Base-by-base conservation (phyloP, 2,888 invertebrate species). In the Caradrina kadenii region DNA sequence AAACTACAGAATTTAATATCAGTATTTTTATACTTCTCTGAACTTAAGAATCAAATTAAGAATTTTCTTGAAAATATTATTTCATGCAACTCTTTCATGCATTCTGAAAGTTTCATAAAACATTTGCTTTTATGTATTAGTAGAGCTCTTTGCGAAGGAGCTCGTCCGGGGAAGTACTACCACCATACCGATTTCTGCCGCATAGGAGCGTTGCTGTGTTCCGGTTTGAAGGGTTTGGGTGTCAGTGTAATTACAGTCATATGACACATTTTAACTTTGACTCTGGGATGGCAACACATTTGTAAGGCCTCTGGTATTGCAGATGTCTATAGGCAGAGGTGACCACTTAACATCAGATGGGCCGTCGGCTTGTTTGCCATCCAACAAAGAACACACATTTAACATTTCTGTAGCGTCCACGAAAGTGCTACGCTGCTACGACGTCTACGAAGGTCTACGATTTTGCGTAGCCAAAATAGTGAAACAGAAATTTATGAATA, bases 401-500 rank as follows among this genome's bases (percentile, higher is more conserved):
- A 61, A 56, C 59, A 10, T 26, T 22, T 62, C 22, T 26, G 19
- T 22, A 53, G 1, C 22, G 8, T 54, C 65, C 69, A 75, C 71
- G 58, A 52, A 58, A 42, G 45, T 63, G 62, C 69, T 80, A 77
- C 63, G 52, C 11, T n/a, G 63, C 69, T 71, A 79, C 70, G 56
- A 39, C 17, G 49, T 35, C 63, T 69, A 73, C 64, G 70, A 65
- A 58, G 35, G 8, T 39, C 65, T 58, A 59, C 54, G 35, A 68
- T 19, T 50, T 67, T 19, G 45, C 26, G 26, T 35, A 17, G 15
- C 17, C 2, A 8, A 45, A 72, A 31, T 15, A 39, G 17, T 54
- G 39, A 4, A 39, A 15, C 22, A 22, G 39, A 2, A n/a, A 26
- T 68, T 58, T 35, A 11, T 21, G 22, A 45, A 65, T 17, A 55